Evolutionary conservation across 2,113 vertebrate genomes (phyloP).

Genomic region (Hiodon tergisus): DNA sequence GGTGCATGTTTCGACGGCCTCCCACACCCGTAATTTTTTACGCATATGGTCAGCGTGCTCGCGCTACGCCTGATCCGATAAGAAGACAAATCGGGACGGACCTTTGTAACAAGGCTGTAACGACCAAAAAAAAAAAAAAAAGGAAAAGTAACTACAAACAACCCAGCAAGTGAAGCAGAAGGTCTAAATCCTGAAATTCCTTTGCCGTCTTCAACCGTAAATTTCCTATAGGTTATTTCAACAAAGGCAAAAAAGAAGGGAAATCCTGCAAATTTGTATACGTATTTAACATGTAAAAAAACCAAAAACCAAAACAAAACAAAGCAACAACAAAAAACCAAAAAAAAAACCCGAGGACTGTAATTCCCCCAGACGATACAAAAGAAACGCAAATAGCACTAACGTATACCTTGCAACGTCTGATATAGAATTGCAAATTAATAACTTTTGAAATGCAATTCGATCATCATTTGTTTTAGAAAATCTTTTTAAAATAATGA

Average conservation of each 20-base stretch:
- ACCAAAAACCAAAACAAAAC: not conserved
- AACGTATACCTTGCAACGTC: no score
- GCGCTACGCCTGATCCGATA: slow-evolving; percentile 10
- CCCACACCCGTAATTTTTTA: not conserved
- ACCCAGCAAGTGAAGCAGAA: slow-evolving; percentile 53
- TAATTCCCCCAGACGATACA: not conserved
- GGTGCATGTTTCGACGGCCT: not conserved
- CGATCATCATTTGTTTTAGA: not conserved
- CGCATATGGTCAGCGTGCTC: slow-evolving; percentile 5
- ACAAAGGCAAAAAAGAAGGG: slow-evolving; percentile 24
- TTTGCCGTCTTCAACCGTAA: slow-evolving; percentile 65
- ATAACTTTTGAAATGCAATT: no score
- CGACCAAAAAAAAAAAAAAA: slow-evolving; percentile 12
- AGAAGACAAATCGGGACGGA: slow-evolving; percentile 7
- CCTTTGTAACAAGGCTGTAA: slow-evolving; percentile 19
- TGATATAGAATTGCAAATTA: no score
- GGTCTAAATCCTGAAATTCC: slow-evolving; percentile 58
- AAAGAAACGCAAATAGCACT: not conserved
- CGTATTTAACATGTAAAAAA: slow-evolving; percentile 1
- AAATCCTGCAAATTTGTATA: slow-evolving; percentile 13
- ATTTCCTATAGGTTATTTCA: slow-evolving; percentile 60
- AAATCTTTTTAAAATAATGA: not conserved
- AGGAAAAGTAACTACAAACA: slow-evolving; percentile 7
- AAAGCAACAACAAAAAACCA: no score
- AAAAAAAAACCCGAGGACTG: no score